These are phyloP conservation scores for Dendroctonus ponderosae DNA, from an alignment of 1,140 invertebrate species.

Conservation along the genomic window DNA sequence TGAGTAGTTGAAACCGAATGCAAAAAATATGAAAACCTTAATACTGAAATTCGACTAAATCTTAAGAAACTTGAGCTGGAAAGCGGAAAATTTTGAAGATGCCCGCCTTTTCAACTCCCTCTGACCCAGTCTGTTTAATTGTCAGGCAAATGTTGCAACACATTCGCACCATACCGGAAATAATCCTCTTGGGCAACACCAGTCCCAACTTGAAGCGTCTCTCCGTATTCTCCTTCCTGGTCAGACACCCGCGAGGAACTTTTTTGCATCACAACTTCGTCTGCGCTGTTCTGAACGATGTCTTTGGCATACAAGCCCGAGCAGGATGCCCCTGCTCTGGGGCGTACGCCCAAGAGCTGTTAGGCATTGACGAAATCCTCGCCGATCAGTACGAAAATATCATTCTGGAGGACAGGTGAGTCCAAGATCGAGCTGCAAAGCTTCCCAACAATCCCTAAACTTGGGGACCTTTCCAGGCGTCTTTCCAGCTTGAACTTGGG, in stretches of 20 bases:
- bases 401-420: slow-evolving; percentile 71
- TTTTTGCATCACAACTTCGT: slow-evolving; percentile 92
- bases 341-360: slow-evolving; percentile 77
- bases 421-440: slow-evolving; percentile 26
- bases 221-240: slow-evolving; percentile 84
- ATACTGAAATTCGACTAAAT: no score
- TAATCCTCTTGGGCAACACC: slow-evolving; percentile 76
- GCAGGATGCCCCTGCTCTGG: slow-evolving; percentile 83
- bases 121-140: slow-evolving; percentile 29
- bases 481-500: slow-evolving; percentile 63
- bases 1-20: no score
- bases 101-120: no score
- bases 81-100: no score
- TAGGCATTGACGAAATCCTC: slow-evolving; percentile 77
- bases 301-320: slow-evolving; percentile 88
- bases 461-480: slow-evolving; percentile 48
- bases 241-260: slow-evolving; percentile 74
- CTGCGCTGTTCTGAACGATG: slow-evolving; percentile 82
- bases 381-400: slow-evolving; percentile 75
- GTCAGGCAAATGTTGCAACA: slow-evolving; percentile 71
- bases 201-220: slow-evolving; percentile 64
- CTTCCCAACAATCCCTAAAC: background rate
- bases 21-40: no score
- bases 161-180: slow-evolving; percentile 71
- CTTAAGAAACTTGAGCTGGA: no score